These are phyloP conservation scores for Alviniconcha marisindica DNA, from an alignment of 1,140 invertebrate genomes.

Conservation along the genomic window DNA sequence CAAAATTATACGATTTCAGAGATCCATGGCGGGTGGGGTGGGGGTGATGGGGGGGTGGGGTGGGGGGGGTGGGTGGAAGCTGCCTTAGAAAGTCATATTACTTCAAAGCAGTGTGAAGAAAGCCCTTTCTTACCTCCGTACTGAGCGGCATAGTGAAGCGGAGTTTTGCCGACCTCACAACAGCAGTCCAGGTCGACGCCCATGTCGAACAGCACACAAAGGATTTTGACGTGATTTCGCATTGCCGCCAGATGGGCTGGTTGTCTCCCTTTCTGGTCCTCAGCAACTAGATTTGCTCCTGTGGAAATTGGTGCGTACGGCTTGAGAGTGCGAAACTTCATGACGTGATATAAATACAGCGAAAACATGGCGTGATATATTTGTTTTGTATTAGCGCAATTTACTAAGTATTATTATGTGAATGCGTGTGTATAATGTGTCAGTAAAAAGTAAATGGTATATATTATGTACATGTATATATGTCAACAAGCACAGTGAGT, in stretches of 20 bases:
- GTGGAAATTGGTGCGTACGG: slow-evolving; percentile 16
- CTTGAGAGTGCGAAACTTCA: too few species aligned
- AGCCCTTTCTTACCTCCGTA: slow-evolving; percentile 71
- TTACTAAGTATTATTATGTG: too few species aligned
- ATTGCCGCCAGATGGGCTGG: slow-evolving; percentile 69
- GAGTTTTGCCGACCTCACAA: slow-evolving; percentile 64
- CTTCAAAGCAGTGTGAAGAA: too few species aligned
- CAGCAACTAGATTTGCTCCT: slow-evolving; percentile 66
- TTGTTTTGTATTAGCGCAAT: too few species aligned
- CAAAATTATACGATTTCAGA: too few species aligned
- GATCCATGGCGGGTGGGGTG: too few species aligned
- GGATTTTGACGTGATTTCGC: slow-evolving; percentile 66
- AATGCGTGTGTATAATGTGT: neutral
- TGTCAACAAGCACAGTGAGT: neutral
- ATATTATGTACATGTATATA: neutral
- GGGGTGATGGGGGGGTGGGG: too few species aligned
- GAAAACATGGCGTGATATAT: too few species aligned
- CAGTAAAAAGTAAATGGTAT: too few species aligned
- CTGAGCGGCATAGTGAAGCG: slow-evolving; percentile 71
- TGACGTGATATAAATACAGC: too few species aligned
- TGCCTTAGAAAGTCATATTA: too few species aligned
- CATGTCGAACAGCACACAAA: slow-evolving; percentile 66
- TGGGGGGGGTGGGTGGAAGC: too few species aligned
- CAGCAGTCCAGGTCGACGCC: slow-evolving; percentile 64
- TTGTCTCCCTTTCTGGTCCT: slow-evolving; percentile 66